phyloP scores from a whole-genome alignment of 2,888 invertebrate species.

The Pantelozetes paolii region DNA sequence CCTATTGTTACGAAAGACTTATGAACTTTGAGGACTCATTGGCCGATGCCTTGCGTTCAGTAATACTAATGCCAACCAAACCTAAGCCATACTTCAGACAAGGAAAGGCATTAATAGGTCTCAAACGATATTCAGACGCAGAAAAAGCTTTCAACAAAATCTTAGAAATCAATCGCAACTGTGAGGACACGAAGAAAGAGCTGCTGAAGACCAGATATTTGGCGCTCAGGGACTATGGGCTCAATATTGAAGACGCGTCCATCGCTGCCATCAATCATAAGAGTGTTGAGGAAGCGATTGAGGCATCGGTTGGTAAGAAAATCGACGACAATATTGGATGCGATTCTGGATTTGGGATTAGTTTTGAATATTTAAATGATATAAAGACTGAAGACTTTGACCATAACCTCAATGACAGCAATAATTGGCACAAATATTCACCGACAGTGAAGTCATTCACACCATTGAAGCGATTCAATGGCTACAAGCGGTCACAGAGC shows the following conservation, averaged over 20 bases:
- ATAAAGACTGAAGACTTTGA: background rate
- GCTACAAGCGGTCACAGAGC: conserved; percentile 1
- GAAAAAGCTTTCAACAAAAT: conserved; percentile 29
- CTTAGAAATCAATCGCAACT: background rate
- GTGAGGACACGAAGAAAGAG: conserved; percentile 26
- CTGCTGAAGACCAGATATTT: conserved; percentile 8
- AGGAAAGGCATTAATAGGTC: conserved; percentile 30
- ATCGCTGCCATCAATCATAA: conserved; percentile 28
- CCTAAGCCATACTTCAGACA: conserved; percentile 33
- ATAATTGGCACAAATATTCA: background rate
- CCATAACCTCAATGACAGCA: background rate
- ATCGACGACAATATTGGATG: no score
- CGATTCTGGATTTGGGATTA: background rate
- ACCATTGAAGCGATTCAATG: background rate
- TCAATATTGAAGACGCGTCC: conserved; percentile 12
- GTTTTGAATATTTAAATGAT: background rate
- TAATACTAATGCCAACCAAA: conserved; percentile 22
- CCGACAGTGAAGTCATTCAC: background rate
- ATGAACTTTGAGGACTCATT: conserved; percentile 18
- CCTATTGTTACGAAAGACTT: conserved; percentile 26
- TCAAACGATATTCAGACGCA: conserved; percentile 28
- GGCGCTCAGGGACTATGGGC: conserved; percentile 20
- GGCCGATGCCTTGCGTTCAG: conserved; percentile 21
- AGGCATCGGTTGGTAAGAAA: background rate
- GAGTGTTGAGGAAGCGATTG: conserved; percentile 2